Conservation (phyloP, 64 coral and sea anemone species). For the Montipora foliosa region DNA sequence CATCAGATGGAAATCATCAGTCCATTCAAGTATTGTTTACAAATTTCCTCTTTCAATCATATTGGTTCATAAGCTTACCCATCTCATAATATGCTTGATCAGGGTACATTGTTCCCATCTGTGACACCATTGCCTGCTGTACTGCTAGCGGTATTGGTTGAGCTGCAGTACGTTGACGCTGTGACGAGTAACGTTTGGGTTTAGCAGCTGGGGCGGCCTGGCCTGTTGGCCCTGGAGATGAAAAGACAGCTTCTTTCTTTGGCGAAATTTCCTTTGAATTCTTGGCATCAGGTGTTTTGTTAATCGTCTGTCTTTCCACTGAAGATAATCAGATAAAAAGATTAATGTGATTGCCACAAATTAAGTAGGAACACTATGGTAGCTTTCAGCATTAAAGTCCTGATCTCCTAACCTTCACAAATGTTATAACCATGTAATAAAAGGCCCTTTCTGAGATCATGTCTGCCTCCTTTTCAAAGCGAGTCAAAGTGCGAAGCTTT, state of each 20-base stretch:
- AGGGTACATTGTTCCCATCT: conserved; percentile 47
- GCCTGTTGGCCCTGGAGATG: background rate
- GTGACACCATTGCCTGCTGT: conserved; percentile 29
- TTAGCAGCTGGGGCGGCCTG: conserved; percentile 19
- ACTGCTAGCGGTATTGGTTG: conserved; percentile 38
- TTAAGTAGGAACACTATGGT: too few relatives aligned
- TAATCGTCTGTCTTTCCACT: conserved; percentile 6
- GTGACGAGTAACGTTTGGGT: conserved; percentile 78
- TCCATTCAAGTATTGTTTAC: too few relatives aligned
- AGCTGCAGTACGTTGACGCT: conserved; percentile 46
- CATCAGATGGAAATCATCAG: too few relatives aligned
- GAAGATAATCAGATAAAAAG: background rate
- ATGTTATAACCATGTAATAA: too few relatives aligned
- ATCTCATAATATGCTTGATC: conserved; percentile 66
- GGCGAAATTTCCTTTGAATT: conserved; percentile 21
- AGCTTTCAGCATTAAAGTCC: too few relatives aligned
- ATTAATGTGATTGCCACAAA: background rate
- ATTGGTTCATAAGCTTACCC: background rate
- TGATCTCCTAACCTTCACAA: too few relatives aligned
- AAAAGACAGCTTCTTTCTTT: background rate
- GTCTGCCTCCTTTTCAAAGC: too few relatives aligned
- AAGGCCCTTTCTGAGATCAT: too few relatives aligned
- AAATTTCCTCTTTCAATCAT: background rate
- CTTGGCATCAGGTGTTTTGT: conserved; percentile 9
- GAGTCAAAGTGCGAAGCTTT: too few relatives aligned